Percentiles rank a stretch among this genome's conserved stretches.
Evolutionary conservation across 1,140 invertebrate species (phyloP).

Genomic region (Camponotus floridanus): DNA sequence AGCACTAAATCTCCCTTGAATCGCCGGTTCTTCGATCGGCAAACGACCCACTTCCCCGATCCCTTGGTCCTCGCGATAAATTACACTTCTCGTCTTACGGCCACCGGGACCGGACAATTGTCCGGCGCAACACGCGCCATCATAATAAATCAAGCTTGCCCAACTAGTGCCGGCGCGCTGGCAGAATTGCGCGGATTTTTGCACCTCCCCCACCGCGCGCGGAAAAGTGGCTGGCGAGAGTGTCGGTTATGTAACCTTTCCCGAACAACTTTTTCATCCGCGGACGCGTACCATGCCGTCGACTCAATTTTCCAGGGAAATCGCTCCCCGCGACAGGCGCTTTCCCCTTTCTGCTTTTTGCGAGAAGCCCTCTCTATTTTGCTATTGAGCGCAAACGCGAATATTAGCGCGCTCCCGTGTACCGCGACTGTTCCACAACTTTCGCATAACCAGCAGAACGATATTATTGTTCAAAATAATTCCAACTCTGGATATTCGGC

Average conservation of each 20-base stretch:
- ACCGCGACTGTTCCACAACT: slow-evolving; percentile 25
- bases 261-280: slow-evolving; percentile 55
- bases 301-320: slow-evolving; percentile 64
- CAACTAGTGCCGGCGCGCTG: background rate
- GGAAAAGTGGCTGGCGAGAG: slow-evolving; percentile 10
- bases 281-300: slow-evolving; percentile 25
- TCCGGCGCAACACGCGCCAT: slow-evolving; percentile 67
- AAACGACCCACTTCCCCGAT: slow-evolving; percentile 63
- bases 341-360: slow-evolving; percentile 33
- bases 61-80: slow-evolving; percentile 65
- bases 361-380: slow-evolving; percentile 15
- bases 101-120: slow-evolving; percentile 57
- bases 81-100: slow-evolving; percentile 64
- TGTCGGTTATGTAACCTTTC: slow-evolving; percentile 60
- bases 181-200: slow-evolving; percentile 60
- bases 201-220: background rate
- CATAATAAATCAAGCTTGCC: slow-evolving; percentile 66
- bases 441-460: background rate
- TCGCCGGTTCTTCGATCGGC: slow-evolving; percentile 61
- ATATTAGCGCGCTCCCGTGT: slow-evolving; percentile 23
- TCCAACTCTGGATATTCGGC: slow-evolving; percentile 38
- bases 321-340: slow-evolving; percentile 32
- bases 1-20: slow-evolving; percentile 61
- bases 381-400: slow-evolving; percentile 14
- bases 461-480: slow-evolving; percentile 60